Base-by-base conservation (phyloP, 2,888 invertebrate genomes). In the Thymelicus lineola region DNA sequence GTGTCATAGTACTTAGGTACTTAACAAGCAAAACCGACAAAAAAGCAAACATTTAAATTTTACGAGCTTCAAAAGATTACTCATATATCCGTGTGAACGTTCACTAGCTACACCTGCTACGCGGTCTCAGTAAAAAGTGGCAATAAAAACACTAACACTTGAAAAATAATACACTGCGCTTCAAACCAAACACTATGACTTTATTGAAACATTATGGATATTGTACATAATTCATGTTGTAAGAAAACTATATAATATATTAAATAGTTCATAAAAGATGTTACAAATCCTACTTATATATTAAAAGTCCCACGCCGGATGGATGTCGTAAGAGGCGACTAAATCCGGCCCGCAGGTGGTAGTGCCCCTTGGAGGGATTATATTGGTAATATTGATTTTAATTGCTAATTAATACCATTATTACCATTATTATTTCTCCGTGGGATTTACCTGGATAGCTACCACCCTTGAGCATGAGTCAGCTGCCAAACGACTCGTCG, bases 41-140 rank as follows among this genome's bases (percentile, higher is more conserved):
- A 12, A 7, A 53, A 46, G 35, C 5, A n/a, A 64, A 35, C 42
- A 58, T 62, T 45, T 55, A 42, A 57, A 36, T 57, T 36, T 35
- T 35, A 57, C 17, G 61, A 35, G 17, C 17, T 48, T 64, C 28
- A 64, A 69, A 58, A 58, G 63, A 69, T 50, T 45, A 66, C 65
- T 61, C 65, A 65, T 55, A 66, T 77, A 79, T 74, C 82, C 86
- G 83, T 89, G 89, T 87, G 89, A 90, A 87, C 82, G 81, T 78
- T 76, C 73, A 75, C 75, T 80, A 79, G 78, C 79, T 77, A 77
- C 91, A 91, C 90, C 90, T 91, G 89, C 89, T 84, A 78, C 81
- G 77, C 74, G 73, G 69, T 74, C 76, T 66, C 58, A 62, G 75
- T 75, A 87, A 88, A 88, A 87, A 88, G 77, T 70, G 70, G 68